Evolutionary conservation across 2,113 vertebrate genomes (phyloP), one percentile per base, ranked within the genome.

Genomic region (Poecilia latipinna): DNA sequence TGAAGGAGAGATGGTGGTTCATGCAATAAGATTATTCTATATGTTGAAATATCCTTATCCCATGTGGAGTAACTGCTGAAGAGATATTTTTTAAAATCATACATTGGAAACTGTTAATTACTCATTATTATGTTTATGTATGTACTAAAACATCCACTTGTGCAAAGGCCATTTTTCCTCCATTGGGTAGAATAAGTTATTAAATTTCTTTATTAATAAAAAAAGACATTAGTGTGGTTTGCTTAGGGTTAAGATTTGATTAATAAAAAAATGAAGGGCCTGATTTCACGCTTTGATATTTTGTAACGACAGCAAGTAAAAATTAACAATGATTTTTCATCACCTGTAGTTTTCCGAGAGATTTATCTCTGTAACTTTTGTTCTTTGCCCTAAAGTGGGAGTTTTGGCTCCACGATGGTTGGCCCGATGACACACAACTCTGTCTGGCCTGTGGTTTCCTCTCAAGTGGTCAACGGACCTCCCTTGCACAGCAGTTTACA

Each of bases 401-500:
- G 70, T 79, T 78, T 80, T 7, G 69, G 75, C 86, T 85, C 80
- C 78, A 68, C 13, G 48, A 75, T 76, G 61, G 70, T 80, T 51
- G 69, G 71, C 73, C 70, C 71, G 88, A 87, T 93, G 90, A 93
- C 89, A 92, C 91, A 93, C 82, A 80, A 65, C 62, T 82, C 88
- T 84, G 92, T 91, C 91, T 92, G 92, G 90, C 83, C 85, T 90
- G 89, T 90, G 92, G 90, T 90, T 90, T 91, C 65, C 77, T 90
- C 87, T 88, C 64, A 90, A 89, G 84, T 86, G 87, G 91, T 89
- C 88, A 83, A 77, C 77, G 64, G 62, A 68, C 82, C 70, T 83
- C 83, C 73, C 73, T 64, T 32, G 15, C 65, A 39, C 65, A 65
- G 51, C 70, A 72, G n/a, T 33, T 63, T 26, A 67, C 19, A 39